A percentile compares a stretch with the other conserved stretches of the same genome.
These are phyloP conservation scores for Eledona agricola DNA, from an alignment of 2,888 invertebrate species.

Conservation along the genomic window DNA sequence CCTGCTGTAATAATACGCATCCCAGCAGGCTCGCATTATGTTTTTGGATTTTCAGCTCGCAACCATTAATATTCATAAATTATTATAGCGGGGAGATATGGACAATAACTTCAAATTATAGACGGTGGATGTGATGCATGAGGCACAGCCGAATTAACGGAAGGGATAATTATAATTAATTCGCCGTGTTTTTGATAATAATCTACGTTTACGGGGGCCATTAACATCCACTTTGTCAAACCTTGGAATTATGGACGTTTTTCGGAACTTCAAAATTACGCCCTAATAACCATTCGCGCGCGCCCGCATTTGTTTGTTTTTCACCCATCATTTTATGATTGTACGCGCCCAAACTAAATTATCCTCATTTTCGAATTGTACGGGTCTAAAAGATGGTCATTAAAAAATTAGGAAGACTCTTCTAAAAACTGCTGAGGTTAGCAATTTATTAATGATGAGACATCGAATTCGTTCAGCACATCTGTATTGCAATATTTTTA, in stretches of 20 bases:
- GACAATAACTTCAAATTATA: conserved; percentile 60
- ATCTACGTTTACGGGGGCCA: conserved; percentile 6
- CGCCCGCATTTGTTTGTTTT: no score
- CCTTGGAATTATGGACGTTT: no score
- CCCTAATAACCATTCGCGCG: conserved; percentile 1
- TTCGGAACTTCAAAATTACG: neutral
- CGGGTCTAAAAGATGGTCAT: no score
- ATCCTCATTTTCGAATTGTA: no score
- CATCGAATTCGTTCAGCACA: no score
- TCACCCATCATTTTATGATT: no score
- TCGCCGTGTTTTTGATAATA: conserved; percentile 17
- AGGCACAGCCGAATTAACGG: conserved; percentile 20
- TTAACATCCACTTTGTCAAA: conserved; percentile 11
- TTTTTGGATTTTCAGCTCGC: conserved; percentile 33
- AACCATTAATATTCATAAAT: conserved; percentile 57
- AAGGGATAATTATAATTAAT: conserved; percentile 32
- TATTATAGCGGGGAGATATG: conserved; percentile 55
- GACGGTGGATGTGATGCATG: conserved; percentile 42
- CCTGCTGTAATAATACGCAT: conserved; percentile 11
- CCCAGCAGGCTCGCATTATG: conserved; percentile 7
- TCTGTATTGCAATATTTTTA: no score
- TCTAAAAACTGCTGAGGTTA: no score
- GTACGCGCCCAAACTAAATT: no score
- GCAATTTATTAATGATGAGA: no score
- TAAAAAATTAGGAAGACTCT: no score